Percentiles rank a stretch among this genome's conserved stretches.
Evolutionary conservation across 2,888 invertebrate species (phyloP).

Genomic region (Lasioglossum marginatum): DNA sequence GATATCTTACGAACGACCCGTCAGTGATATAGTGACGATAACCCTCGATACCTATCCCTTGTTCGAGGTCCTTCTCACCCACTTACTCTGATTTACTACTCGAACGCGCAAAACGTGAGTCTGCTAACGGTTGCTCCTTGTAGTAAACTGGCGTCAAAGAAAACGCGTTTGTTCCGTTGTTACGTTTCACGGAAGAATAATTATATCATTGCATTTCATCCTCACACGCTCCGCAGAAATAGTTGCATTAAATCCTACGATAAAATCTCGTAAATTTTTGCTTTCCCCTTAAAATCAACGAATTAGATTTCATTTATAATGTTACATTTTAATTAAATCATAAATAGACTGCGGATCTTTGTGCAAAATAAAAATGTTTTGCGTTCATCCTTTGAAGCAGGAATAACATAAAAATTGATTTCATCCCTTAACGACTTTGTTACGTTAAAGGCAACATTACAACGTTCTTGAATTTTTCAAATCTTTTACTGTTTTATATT

Average conservation of each 20-base stretch:
- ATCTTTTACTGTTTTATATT: too few species aligned
- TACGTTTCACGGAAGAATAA: constrained; percentile 20
- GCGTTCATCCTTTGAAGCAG: too few species aligned
- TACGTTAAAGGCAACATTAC: too few species aligned
- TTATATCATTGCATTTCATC: background rate
- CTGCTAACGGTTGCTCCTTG: constrained; percentile 62
- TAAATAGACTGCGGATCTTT: too few species aligned
- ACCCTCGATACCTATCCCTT: constrained; percentile 70
- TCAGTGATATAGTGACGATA: constrained; percentile 79
- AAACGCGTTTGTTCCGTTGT: constrained; percentile 38
- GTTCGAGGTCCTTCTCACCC: constrained; percentile 76
- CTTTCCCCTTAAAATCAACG: too few species aligned
- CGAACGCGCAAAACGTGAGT: constrained; percentile 68
- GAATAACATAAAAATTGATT: too few species aligned
- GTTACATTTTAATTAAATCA: background rate
- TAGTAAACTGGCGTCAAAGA: constrained; percentile 43
- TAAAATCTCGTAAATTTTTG: background rate
- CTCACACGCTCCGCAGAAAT: background rate
- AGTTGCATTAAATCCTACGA: background rate
- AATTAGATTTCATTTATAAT: background rate
- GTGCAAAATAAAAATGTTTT: too few species aligned
- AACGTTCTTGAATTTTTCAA: too few species aligned
- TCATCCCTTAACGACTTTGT: too few species aligned
- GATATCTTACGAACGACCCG: constrained; percentile 74
- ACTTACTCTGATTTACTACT: constrained; percentile 76